phyloP scores from a whole-genome alignment of 1,140 invertebrate species.

The Planococcus citri region DNA sequence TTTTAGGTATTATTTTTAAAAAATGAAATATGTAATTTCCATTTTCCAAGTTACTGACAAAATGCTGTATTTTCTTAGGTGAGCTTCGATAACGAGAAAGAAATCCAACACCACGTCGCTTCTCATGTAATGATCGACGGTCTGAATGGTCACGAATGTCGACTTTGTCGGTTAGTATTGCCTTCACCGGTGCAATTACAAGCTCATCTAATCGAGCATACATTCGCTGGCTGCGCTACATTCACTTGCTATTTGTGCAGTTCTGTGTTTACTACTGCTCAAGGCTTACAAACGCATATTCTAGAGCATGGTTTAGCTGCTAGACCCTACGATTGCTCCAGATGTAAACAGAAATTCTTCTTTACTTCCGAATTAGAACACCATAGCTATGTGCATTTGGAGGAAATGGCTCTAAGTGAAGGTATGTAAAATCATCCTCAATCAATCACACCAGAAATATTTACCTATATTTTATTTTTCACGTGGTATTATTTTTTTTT shows the following conservation, averaged over 20 bases:
- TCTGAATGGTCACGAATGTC: conserved; percentile 48
- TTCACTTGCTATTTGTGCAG: conserved; percentile 80
- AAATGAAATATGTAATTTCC: not conserved
- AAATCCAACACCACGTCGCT: conserved; percentile 48
- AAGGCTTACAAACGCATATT: conserved; percentile 63
- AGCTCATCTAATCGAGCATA: conserved; percentile 84
- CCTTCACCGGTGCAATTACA: conserved; percentile 66
- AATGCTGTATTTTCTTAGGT: conserved; percentile 34
- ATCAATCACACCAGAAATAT: too few species aligned
- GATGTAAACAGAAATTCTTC: conserved; percentile 76
- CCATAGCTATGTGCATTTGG: conserved; percentile 48
- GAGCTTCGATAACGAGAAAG: conserved; percentile 51
- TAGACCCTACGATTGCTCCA: conserved; percentile 67
- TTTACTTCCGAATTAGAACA: conserved; percentile 84
- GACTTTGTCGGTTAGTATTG: conserved; percentile 55
- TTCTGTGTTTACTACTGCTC: conserved; percentile 68
- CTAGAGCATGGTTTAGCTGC: conserved; percentile 63
- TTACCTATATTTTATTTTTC: not conserved
- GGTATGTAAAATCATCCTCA: not conserved
- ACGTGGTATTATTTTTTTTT: not conserved
- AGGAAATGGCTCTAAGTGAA: not conserved
- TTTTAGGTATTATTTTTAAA: not conserved
- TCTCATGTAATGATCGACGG: conserved; percentile 43
- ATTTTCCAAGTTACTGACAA: not conserved
- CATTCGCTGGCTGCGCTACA: conserved; percentile 66